A percentile compares a stretch with the other conserved stretches of the same genome.
Evolutionary conservation across 2,888 invertebrate genomes (phyloP).

Genomic region (Zygaena filipendulae): DNA sequence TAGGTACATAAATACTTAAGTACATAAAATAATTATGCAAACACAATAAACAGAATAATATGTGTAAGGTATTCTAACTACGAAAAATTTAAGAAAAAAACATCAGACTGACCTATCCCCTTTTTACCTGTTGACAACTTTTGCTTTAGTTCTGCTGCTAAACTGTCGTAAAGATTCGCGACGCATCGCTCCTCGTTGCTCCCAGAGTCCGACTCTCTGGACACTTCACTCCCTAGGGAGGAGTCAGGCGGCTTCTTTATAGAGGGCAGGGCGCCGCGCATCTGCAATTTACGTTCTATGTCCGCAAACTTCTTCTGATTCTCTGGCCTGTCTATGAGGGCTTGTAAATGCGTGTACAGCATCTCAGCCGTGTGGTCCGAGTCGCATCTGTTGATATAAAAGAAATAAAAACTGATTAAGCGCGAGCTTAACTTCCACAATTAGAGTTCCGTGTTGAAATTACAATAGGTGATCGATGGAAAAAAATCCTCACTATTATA

Average conservation of each 20-base stretch:
- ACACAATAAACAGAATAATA: too few relatives aligned
- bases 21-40: too few relatives aligned
- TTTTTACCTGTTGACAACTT: conserved; percentile 70
- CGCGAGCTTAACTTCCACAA: too few relatives aligned
- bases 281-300: conserved; percentile 72
- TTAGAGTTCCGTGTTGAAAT: too few relatives aligned
- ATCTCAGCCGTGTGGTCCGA: conserved; percentile 92
- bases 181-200: conserved; percentile 76
- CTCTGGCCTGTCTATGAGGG: conserved; percentile 83
- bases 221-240: conserved; percentile 79
- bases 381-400: conserved; percentile 73
- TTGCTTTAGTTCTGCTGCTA: conserved; percentile 88
- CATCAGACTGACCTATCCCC: conserved; percentile 57
- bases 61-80: too few relatives aligned
- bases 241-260: conserved; percentile 76
- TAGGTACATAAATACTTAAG: too few relatives aligned
- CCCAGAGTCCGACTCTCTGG: conserved; percentile 76
- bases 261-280: conserved; percentile 67
- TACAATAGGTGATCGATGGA: too few relatives aligned
- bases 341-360: conserved; percentile 85
- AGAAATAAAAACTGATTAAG: too few relatives aligned
- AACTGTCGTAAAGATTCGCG: conserved; percentile 86
- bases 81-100: too few relatives aligned
- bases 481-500: too few relatives aligned
- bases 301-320: conserved; percentile 87